Base-by-base conservation (phyloP, 2,113 vertebrate species). In the Carassius gibelio region DNA sequence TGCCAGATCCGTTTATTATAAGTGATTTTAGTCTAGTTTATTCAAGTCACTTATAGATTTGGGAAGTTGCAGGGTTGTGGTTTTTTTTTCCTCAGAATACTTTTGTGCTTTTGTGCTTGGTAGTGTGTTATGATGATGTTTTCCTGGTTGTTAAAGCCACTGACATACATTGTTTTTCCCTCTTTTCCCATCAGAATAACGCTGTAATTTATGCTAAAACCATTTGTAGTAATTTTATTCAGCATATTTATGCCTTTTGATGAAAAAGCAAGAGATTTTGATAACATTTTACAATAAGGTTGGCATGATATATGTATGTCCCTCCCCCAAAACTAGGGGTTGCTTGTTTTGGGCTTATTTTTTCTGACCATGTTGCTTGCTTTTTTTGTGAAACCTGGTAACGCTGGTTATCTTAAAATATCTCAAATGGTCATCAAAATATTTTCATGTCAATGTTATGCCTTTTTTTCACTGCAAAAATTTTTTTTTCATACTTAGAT, bases 361-460 rank as follows among this genome's bases (percentile, higher is more conserved):
- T 17, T 8, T 57, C 55, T 21, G 55, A 21, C 17, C 55, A 0
- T 59, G 7, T n/a, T 2, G 19, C 19, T 21, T 21, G 8, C 5
- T 55, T 55, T 4, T 55, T 55, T 55, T 15, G 14, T 15, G 15
- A 55, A 55, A 6, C 15, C 14, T 55, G 52, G 52, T 55, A 55
- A 55, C 99, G 64, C 17, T 38, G 7, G 7, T 82, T 23, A 34
- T 17, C 14, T 36, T 36, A 66, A 26, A 64, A 64, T 23, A 64
- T 15, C 23, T 66, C 23, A 34, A 34, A 34, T 68, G 7, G 8
- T 34, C 8, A 1, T 3, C 26, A 68, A 34, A 68, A 34, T 3
- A 34, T 34, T 15, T 15, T 3, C 26, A 68, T 4, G 14, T 7
- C 17, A 19, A 19, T 55, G 52, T 55, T 57, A 19, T 8, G 6